These are phyloP conservation scores for Zoanthus sansibaricus DNA, from an alignment of 92 coral and sea anemone species.

Conservation along the genomic window DNA sequence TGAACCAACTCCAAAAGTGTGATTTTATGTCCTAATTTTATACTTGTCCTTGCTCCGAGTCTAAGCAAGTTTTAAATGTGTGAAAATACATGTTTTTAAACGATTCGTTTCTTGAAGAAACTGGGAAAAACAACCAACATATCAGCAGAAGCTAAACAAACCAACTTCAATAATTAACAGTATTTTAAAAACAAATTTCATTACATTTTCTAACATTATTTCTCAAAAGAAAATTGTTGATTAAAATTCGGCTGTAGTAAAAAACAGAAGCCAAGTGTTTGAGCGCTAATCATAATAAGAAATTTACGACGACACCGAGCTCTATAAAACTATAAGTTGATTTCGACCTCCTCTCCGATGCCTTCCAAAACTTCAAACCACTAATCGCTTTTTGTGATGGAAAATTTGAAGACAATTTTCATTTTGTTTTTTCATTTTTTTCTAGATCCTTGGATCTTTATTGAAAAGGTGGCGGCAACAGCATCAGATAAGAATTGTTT, in stretches of 20 bases:
- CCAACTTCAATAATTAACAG: not conserved
- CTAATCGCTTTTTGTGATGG: not conserved
- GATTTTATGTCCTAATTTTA: no score
- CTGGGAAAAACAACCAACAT: not conserved
- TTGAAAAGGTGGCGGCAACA: conserved; percentile 10
- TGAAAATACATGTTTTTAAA: not conserved
- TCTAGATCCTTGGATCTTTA: not conserved
- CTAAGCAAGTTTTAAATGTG: not conserved
- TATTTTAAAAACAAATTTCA: conserved; percentile 13
- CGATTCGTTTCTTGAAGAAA: not conserved
- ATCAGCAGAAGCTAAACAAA: no score
- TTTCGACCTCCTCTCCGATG: not conserved
- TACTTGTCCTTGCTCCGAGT: not conserved
- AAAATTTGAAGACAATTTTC: no score
- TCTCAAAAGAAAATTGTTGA: not conserved
- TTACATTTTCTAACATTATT: not conserved
- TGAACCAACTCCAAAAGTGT: no score
- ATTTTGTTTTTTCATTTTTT: not conserved
- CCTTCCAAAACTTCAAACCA: not conserved
- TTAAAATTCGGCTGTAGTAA: not conserved
- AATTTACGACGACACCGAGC: not conserved
- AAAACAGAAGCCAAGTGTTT: not conserved
- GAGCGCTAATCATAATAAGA: no score
- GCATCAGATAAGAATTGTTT: not conserved
- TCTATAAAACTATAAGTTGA: not conserved